These are phyloP conservation scores for Pseudopipra pipra DNA, from an alignment of 2,113 vertebrate species.

Conservation along the genomic window DNA sequence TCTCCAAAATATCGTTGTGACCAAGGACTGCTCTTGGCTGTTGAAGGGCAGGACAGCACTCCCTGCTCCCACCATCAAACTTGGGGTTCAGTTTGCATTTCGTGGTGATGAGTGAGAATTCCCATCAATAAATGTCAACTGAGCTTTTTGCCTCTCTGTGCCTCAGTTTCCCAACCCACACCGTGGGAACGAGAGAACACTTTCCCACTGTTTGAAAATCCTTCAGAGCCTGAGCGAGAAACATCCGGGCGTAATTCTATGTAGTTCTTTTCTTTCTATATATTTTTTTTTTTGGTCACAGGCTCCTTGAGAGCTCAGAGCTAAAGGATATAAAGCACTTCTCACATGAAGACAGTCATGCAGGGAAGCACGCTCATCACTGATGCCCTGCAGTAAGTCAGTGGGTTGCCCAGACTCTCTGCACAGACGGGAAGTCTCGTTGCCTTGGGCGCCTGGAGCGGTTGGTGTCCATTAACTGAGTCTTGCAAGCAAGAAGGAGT, in stretches of 20 bases:
- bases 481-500: not conserved
- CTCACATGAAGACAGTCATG: not conserved
- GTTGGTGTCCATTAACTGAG: not conserved
- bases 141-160: not conserved
- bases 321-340: not conserved
- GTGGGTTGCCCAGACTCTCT: not conserved
- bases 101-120: not conserved
- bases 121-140: not conserved
- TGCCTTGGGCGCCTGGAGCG: slow-evolving; percentile 13
- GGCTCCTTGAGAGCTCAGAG: not conserved
- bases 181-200: accelerated
- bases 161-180: slow-evolving; percentile 17
- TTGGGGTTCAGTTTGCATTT: not conserved
- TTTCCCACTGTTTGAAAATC: not conserved
- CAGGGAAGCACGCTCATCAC: not conserved
- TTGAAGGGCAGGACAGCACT: not conserved
- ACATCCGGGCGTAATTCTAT: not conserved
- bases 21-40: not conserved
- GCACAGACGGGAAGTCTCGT: slow-evolving; percentile 6
- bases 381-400: not conserved
- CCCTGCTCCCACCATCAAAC: not conserved
- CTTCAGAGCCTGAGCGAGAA: not conserved
- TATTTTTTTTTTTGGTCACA: not conserved
- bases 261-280: not conserved
- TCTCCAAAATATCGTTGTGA: not conserved